Evolutionary conservation across 2,113 vertebrate species (phyloP).

Genomic region (Pseudorhombus dupliciocellatus): DNA sequence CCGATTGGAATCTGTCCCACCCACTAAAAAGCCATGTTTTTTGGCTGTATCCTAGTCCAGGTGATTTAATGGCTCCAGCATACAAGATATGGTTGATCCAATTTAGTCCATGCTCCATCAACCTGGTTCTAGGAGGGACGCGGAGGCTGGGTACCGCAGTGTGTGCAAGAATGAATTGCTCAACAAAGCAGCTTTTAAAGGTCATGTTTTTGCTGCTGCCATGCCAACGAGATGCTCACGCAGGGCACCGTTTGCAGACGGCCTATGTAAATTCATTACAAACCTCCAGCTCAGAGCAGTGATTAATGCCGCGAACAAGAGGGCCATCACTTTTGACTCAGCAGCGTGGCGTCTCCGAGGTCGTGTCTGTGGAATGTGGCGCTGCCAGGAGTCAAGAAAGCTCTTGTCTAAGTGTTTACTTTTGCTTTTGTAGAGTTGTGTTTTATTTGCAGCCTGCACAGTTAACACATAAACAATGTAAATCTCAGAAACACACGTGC

Average conservation of each 20-base stretch:
- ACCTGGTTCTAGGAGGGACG: constrained; percentile 74
- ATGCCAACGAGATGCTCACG: constrained; percentile 54
- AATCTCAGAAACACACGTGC: constrained; percentile 35
- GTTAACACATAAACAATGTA: constrained; percentile 36
- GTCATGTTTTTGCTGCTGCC: constrained; percentile 72
- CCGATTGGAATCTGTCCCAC: constrained; percentile 43
- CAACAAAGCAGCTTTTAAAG: constrained; percentile 82
- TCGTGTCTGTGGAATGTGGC: not conserved
- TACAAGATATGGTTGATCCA: constrained; percentile 74
- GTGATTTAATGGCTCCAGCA: constrained; percentile 59
- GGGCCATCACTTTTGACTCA: constrained; percentile 21
- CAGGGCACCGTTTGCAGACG: constrained; percentile 60
- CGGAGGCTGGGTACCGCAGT: constrained; percentile 57
- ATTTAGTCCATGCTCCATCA: constrained; percentile 79
- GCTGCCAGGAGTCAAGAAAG: not conserved
- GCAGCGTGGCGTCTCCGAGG: constrained; percentile 17
- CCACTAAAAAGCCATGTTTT: constrained; percentile 51
- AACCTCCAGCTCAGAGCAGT: constrained; percentile 49
- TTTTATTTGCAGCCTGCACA: constrained; percentile 1
- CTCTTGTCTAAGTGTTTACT: constrained; percentile 11
- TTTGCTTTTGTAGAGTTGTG: not conserved
- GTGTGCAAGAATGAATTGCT: constrained; percentile 73
- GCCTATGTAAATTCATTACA: constrained; percentile 73
- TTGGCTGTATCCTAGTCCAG: constrained; percentile 59
- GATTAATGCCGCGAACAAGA: constrained; percentile 66